A percentile compares a stretch with the other conserved stretches of the same genome.
phyloP scores from a whole-genome alignment of 2,113 vertebrate genomes.

The Limnothrissa miodon region DNA sequence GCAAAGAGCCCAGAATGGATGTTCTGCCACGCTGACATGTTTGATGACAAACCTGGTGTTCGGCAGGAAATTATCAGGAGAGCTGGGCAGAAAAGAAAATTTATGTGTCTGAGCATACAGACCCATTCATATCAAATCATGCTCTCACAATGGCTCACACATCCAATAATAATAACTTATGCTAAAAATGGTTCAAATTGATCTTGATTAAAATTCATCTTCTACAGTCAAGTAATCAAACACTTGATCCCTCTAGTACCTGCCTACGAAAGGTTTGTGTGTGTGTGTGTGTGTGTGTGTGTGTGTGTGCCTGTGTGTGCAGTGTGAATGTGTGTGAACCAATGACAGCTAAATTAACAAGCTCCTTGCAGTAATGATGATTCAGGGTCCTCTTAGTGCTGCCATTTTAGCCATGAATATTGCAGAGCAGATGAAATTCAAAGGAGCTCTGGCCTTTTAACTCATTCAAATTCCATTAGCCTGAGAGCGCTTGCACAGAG shows the following conservation, averaged over 20 bases:
- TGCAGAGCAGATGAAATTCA: slow-evolving; percentile 63
- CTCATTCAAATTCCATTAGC: slow-evolving; percentile 68
- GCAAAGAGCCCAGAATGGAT: slow-evolving; percentile 94
- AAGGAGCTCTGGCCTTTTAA: slow-evolving; percentile 67
- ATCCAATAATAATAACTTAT: too few relatives aligned
- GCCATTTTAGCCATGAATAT: slow-evolving; percentile 67
- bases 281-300: background rate
- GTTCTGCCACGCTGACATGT: slow-evolving; percentile 85
- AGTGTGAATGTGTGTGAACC: background rate
- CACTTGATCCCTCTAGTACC: background rate
- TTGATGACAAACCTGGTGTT: slow-evolving; percentile 82
- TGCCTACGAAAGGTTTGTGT: background rate
- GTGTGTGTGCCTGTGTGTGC: too few relatives aligned
- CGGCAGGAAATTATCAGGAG: slow-evolving; percentile 90
- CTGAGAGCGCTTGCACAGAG: slow-evolving; percentile 12
- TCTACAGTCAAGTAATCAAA: background rate
- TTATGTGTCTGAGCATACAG: background rate
- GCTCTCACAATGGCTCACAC: background rate
- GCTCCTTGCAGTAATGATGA: slow-evolving; percentile 65
- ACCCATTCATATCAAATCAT: background rate
- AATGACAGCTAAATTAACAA: slow-evolving; percentile 66
- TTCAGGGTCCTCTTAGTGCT: slow-evolving; percentile 67
- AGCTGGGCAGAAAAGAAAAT: slow-evolving; percentile 70
- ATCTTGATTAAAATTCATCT: too few relatives aligned
- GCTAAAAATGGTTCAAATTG: too few relatives aligned